These are phyloP conservation scores for Rallus limicola DNA, from an alignment of 2,113 vertebrate genomes.

Conservation along the genomic window DNA sequence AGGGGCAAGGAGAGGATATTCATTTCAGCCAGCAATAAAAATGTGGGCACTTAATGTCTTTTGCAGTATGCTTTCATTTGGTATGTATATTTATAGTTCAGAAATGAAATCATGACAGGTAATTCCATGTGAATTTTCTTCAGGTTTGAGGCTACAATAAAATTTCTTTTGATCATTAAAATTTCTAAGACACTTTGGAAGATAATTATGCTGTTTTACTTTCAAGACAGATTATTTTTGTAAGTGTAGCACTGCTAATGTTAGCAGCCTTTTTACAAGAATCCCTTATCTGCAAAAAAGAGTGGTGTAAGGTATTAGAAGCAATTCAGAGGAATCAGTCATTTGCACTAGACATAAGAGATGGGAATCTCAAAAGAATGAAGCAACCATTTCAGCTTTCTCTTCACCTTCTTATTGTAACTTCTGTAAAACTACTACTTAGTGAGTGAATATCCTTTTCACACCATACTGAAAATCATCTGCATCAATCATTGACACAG, in stretches of 20 bases:
- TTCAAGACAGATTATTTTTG: background rate
- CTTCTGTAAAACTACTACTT: background rate
- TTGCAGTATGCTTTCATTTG: background rate
- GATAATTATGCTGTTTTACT: background rate
- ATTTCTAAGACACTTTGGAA: background rate
- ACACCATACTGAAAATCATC: background rate
- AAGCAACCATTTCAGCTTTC: background rate
- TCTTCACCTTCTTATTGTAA: background rate
- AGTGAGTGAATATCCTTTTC: background rate
- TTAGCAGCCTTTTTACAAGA: background rate
- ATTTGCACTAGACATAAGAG: background rate
- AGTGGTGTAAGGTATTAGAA: background rate
- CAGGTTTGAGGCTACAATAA: background rate
- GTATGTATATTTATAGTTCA: background rate
- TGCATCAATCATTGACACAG: background rate
- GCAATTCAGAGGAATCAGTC: background rate
- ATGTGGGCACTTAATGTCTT: background rate
- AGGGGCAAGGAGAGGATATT: background rate
- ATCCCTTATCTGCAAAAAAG: background rate
- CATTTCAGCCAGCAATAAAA: conserved; percentile 3
- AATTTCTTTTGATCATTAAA: background rate
- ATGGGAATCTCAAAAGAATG: background rate
- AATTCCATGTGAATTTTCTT: background rate
- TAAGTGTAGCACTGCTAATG: background rate
- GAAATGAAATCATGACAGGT: background rate